Evolutionary conservation across 2,797 vertebrate species (phyloP), one percentile per base, ranked within the genome.

Genomic region (Ctenochaetus hawaiiensis): DNA sequence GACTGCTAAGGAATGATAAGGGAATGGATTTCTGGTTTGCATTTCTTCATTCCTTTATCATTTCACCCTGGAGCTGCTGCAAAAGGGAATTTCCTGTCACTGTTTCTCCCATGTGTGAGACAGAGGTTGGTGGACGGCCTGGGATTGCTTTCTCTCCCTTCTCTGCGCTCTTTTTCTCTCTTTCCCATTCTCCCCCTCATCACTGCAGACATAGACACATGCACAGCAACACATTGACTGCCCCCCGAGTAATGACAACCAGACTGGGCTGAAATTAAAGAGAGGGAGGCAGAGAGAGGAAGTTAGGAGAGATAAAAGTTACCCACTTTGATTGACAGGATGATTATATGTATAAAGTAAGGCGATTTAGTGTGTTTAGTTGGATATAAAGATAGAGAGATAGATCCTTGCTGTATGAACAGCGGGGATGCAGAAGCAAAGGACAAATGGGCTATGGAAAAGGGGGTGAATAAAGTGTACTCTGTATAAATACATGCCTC

Each of bases 31-130:
- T 95, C 93, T 94, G 94, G 89, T 94, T 95, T 92, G 92, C 80
- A 94, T 95, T 92, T 93, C 88, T 93, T 90, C 87, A 91, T 91
- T 94, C 92, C 92, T 94, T 90, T 93, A 94, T 95, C 91, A 87
- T 94, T 95, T 95, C 92, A 92, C 92, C 94, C 94, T 92, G 91
- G 87, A 95, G 93, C 93, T 87, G 91, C 90, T 90, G 91, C 85
- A 75, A 93, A 90, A 84, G 93, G 87, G 94, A 95, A 96, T 95
- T 95, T 95, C 94, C 95, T 95, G 95, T 94, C 94, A 92, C 90
- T 93, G 89, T 94, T 94, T 86, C 87, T 90, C 79, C 92, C 95
- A 95, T 95, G 93, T 95, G 95, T 94, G 92, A 94, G 93, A 93
- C 95, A 95, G 94, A 92, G 89, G 84, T 89, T 92, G 89, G 83